Percentiles rank a stretch among this genome's conserved stretches.
phyloP scores from a whole-genome alignment of 2,797 vertebrate species.

The Phataginus tricuspis region DNA sequence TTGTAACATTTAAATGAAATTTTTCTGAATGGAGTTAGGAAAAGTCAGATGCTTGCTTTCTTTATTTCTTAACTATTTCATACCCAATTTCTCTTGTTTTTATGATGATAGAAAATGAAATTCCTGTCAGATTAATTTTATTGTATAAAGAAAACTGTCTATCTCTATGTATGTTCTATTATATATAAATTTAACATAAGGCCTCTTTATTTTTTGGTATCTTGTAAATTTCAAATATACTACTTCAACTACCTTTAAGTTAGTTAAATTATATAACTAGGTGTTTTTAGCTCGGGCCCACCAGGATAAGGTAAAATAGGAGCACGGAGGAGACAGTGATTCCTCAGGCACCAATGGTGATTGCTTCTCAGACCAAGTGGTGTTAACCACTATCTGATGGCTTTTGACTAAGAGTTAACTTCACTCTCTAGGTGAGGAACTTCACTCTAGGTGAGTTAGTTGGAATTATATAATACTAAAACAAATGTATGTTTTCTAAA shows the following conservation, averaged over 20 bases:
- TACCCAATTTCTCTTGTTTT: not conserved
- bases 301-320: not conserved
- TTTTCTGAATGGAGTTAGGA: constrained; percentile 9
- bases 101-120: not conserved
- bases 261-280: too few relatives aligned
- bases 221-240: constrained; percentile 18
- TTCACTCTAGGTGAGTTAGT: not conserved
- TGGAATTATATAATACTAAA: not conserved
- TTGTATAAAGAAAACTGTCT: not conserved
- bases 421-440: not conserved
- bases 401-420: not conserved
- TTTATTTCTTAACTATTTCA: not conserved
- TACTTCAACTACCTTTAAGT: not conserved
- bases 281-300: not conserved
- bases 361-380: not conserved
- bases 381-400: not conserved
- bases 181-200: not conserved
- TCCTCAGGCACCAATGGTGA: not conserved
- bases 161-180: not conserved
- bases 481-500: not conserved
- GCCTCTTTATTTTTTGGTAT: not conserved
- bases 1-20: constrained; percentile 1
- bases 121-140: constrained; percentile 24
- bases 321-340: not conserved
- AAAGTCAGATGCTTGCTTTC: not conserved